Conservation (phyloP, 2,113 vertebrate species). For the Leuciscus idus region DNA sequence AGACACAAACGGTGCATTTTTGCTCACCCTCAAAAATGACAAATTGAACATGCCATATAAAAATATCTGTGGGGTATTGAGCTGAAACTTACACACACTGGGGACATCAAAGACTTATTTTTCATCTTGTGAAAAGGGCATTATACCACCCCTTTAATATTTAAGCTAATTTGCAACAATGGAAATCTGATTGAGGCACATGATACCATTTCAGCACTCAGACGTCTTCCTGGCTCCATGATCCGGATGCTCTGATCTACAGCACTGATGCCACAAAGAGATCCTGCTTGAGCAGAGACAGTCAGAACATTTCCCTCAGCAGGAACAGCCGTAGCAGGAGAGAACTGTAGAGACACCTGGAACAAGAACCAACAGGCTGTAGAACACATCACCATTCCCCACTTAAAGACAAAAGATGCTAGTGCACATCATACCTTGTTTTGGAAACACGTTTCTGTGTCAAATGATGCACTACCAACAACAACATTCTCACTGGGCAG, state of each 20-base stretch:
- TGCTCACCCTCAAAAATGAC: no score
- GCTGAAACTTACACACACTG: no score
- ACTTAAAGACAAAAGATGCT: fast-evolving
- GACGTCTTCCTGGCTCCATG: constrained; percentile 74
- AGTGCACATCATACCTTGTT: constrained; percentile 75
- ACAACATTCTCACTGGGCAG: background rate
- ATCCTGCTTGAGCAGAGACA: constrained; percentile 74
- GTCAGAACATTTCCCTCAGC: constrained; percentile 66
- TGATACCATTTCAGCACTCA: constrained; percentile 66
- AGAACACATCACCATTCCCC: background rate
- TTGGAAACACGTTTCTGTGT: constrained; percentile 79
- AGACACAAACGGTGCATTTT: no score
- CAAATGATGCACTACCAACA: background rate
- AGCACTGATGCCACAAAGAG: constrained; percentile 82
- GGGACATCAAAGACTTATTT: no score
- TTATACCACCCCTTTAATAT: no score
- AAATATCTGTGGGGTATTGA: no score
- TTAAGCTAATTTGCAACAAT: no score
- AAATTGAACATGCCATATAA: no score
- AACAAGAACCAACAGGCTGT: background rate
- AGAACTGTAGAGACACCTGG: constrained; percentile 79
- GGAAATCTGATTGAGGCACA: background rate
- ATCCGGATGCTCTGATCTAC: constrained; percentile 84
- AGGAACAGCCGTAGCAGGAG: constrained; percentile 70
- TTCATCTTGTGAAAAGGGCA: constrained; percentile 49